Evolutionary conservation across 1,140 invertebrate genomes (phyloP), one percentile per base, ranked within the genome.

Genomic region (Psilanteris sp.): DNA sequence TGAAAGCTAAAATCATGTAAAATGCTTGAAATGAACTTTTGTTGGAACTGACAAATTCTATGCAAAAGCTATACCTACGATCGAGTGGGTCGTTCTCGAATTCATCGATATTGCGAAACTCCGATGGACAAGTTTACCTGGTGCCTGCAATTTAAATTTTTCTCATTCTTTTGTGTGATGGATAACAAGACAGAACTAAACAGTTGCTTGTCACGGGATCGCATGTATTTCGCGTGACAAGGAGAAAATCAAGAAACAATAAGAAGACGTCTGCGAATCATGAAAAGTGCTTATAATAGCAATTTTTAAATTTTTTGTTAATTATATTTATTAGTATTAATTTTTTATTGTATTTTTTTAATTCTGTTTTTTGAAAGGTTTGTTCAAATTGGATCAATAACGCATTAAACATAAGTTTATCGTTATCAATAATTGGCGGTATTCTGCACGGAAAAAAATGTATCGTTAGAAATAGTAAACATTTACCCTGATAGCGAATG

Each of bases 11-110:
- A 55, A 68, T 79, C 79, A 83, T 82, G 79, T 84, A 82, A 85
- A 85, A 86, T 82, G 85, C 85, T 87, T 86, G 67, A 84, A 76
- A 73, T 32, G 71, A 78, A 87, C 83, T 86, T 87, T 87, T 86
- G 85, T 87, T 87, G 79, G 85, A 81, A 83, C 85, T 87, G 80
- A 81, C 54, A 81, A 82, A 87, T 83, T 87, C 82, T 86, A 85
- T 85, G 81, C 82, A 79, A 85, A 81, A 84, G 81, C 81, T 80
- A 79, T 84, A 84, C 81, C 54, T 84, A 46, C 80, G 80, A 79
- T 79, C 79, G 77, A 83, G 83, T 84, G 84, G 10, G 41, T 83
- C 79, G 81, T 83, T 84, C 64, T 81, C 64, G 77, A 82, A 82
- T 85, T 77, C 54, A 80, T 81, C 78, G 82, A 78, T 78, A 79